Conservation (phyloP, 2,888 invertebrate genomes). For the Synanthedon vespiformis region DNA sequence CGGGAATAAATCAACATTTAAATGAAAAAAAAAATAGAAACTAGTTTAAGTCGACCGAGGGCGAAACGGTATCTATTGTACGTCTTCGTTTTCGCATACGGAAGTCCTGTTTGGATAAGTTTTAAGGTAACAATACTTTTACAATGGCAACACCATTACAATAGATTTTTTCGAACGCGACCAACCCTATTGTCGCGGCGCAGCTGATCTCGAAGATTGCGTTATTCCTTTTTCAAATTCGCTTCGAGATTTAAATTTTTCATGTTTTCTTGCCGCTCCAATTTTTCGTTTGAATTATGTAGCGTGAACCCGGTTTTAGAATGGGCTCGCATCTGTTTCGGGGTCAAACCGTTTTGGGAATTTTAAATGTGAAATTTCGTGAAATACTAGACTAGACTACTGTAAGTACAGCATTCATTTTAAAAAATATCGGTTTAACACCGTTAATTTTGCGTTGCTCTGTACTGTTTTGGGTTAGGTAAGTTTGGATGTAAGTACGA, state of each 20-base stretch:
- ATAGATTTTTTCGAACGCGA: conserved; percentile 47
- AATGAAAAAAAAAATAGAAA: conserved; percentile 54
- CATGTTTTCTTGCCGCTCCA: conserved; percentile 21
- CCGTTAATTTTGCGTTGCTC: too few relatives aligned
- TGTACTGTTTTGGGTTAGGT: too few relatives aligned
- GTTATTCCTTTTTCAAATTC: conserved; percentile 27
- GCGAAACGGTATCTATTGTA: conserved; percentile 29
- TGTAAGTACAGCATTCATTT: too few relatives aligned
- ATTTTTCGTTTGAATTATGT: conserved; percentile 21
- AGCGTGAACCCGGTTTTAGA: conserved; percentile 8
- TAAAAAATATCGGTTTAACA: too few relatives aligned
- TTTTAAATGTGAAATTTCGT: too few relatives aligned
- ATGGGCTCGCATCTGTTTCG: background rate
- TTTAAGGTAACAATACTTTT: conserved; percentile 44
- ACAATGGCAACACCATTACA: conserved; percentile 40
- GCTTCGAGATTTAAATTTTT: conserved; percentile 35
- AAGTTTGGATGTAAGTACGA: too few relatives aligned
- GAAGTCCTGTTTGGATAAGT: conserved; percentile 49
- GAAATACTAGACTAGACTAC: too few relatives aligned
- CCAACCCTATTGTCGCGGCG: conserved; percentile 35
- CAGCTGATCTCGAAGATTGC: conserved; percentile 51
- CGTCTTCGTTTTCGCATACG: conserved; percentile 55
- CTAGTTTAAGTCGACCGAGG: conserved; percentile 51
- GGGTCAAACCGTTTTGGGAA: too few relatives aligned
- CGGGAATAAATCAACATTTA: conserved; percentile 66